Evolutionary conservation across 1,140 invertebrate genomes (phyloP).

Genomic region (Agrilus planipennis): DNA sequence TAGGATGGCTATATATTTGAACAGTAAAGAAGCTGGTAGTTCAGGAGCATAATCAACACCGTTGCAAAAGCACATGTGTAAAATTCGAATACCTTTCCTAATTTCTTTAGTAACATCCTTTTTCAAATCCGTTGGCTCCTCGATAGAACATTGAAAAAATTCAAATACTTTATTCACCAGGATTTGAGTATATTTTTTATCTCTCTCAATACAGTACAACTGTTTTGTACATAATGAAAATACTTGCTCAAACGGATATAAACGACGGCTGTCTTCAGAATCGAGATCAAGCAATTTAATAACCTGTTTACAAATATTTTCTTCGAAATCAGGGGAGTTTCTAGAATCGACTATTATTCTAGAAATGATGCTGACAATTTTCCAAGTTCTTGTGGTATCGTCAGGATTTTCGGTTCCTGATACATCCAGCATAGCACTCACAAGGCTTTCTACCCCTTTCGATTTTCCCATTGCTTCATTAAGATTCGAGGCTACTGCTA

Average conservation of each 20-base stretch:
- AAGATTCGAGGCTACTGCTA: conserved; percentile 46
- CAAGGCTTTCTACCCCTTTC: conserved; percentile 47
- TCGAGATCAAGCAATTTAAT: conserved; percentile 33
- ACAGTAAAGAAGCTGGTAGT: too few relatives aligned
- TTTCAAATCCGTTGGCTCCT: too few relatives aligned
- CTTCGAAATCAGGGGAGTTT: conserved; percentile 40
- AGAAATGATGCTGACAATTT: conserved; percentile 50
- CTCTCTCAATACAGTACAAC: too few relatives aligned
- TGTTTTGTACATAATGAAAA: conserved; percentile 40
- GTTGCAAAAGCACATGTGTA: too few relatives aligned
- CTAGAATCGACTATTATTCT: conserved; percentile 42
- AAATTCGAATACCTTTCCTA: too few relatives aligned
- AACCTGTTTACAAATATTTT: conserved; percentile 42
- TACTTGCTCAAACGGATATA: conserved; percentile 28
- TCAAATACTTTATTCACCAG: conserved; percentile 12
- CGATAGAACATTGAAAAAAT: conserved; percentile 25
- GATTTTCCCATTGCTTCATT: conserved; percentile 41
- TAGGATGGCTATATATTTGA: too few relatives aligned
- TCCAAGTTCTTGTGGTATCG: conserved; percentile 46
- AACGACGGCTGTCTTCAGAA: conserved; percentile 30
- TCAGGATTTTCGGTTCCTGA: conserved; percentile 31
- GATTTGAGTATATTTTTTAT: too few relatives aligned
- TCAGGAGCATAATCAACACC: too few relatives aligned
- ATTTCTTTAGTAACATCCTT: too few relatives aligned
- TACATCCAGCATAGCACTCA: conserved; percentile 48